Base-by-base conservation (phyloP, 2,888 invertebrate species). In the Drosophila greeni region DNA sequence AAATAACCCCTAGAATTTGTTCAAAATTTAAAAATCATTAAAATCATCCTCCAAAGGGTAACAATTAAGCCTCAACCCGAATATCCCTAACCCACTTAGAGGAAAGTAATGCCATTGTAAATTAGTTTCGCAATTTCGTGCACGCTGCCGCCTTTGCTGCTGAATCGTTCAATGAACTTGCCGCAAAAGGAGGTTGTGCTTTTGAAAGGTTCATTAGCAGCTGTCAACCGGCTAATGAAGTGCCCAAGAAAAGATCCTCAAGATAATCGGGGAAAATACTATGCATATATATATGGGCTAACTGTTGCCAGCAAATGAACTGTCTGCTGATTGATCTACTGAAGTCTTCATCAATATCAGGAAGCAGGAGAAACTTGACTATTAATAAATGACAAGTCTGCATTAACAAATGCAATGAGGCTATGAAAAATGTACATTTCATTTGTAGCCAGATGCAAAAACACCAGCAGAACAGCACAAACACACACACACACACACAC, bases 101-200 rank as follows among this genome's bases (percentile, higher is more conserved):
- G 59, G 68, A 82, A 84, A 40, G 78, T 71, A 84, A 72, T 82
- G 72, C 73, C 72, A 68, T 73, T 84, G 76, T 49, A 84, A 79
- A 73, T 84, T 75, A 73, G 84, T 67, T 79, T 61, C 48, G 79
- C 82, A 78, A 79, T 82, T 84, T 84, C 58, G 76, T 67, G 76
- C 84, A 75, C 64, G 76, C 60, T 52, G 52, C 45, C 29, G 43
- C 14, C 29, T 42, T 2, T 36, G n/a, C 56, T 23, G 9, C 24
- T 29, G 26, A 51, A 53, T 56, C 73, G 79, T 75, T 78, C 84
- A 74, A 79, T 84, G 79, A 79, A 84, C 79, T 72, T 64, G 23
- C 20, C 39, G 37, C 39, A 55, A 54, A 56, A 47, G 37, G 52
- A 53, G 16, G 34, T 42, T 42, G 51, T 20, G 57, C 60, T 73